phyloP scores from a whole-genome alignment of 2,888 invertebrate species.

The Macrosoma leucophasiata region DNA sequence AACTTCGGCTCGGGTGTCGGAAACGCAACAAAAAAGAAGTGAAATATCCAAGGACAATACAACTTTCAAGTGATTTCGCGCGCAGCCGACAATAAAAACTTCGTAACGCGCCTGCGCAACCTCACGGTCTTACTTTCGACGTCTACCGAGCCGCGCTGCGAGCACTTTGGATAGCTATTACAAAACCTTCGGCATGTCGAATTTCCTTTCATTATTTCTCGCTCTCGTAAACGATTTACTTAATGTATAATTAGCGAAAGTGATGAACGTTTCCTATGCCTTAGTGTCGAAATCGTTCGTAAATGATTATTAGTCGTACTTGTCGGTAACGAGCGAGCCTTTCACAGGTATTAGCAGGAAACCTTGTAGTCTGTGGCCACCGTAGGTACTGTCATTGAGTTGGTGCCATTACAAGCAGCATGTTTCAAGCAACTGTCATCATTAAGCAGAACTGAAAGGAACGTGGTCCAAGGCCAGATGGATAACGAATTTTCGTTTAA shows the following conservation, averaged over 20 bases:
- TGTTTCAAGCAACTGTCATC: slow-evolving; percentile 68
- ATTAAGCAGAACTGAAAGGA: slow-evolving; percentile 72
- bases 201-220: slow-evolving; percentile 64
- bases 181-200: slow-evolving; percentile 65
- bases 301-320: too few species aligned
- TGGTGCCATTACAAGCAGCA: slow-evolving; percentile 55
- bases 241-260: slow-evolving; percentile 23
- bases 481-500: slow-evolving; percentile 74
- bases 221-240: slow-evolving; percentile 22
- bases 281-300: too few species aligned
- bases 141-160: slow-evolving; percentile 48
- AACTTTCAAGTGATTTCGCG: slow-evolving; percentile 76
- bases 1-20: slow-evolving; percentile 65
- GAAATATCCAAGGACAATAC: slow-evolving; percentile 74
- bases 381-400: slow-evolving; percentile 45
- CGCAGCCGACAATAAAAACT: slow-evolving; percentile 73
- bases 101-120: slow-evolving; percentile 72
- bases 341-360: slow-evolving; percentile 26
- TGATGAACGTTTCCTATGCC: too few species aligned
- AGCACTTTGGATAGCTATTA: slow-evolving; percentile 65
- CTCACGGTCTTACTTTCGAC: slow-evolving; percentile 72
- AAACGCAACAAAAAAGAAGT: slow-evolving; percentile 71
- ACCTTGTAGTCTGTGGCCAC: slow-evolving; percentile 46
- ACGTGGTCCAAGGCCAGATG: slow-evolving; percentile 65
- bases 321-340: slow-evolving; percentile 20